phyloP scores from a whole-genome alignment of 1,140 invertebrate species.

The Berghia stephanieae region DNA sequence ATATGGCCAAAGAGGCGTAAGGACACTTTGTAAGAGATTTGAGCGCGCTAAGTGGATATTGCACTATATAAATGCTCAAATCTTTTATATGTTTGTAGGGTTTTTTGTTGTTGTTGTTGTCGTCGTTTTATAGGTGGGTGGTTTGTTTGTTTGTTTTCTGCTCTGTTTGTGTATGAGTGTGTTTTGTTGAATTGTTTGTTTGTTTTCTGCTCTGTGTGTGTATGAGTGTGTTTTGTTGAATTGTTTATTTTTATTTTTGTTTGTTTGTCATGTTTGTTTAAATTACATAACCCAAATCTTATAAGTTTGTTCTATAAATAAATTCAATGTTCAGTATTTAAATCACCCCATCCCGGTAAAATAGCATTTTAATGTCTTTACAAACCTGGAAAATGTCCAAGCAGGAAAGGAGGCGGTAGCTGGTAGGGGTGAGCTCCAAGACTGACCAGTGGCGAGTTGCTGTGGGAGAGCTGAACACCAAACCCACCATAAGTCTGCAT shows the following conservation, averaged over 20 bases:
- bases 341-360: background rate
- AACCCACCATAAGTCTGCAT: constrained; percentile 41
- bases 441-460: no score
- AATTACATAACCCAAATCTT: background rate
- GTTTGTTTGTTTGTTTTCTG: no score
- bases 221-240: background rate
- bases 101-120: no score
- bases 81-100: no score
- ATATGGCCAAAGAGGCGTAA: no score
- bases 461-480: constrained; percentile 37
- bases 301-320: background rate
- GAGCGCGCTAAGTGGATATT: no score
- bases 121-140: no score
- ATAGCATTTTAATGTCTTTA: no score
- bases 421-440: constrained; percentile 27
- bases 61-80: no score
- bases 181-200: background rate
- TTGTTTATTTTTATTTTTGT: background rate
- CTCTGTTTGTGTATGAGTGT: no score
- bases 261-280: background rate
- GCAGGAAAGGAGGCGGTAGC: constrained; percentile 32
- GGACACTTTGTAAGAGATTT: no score
- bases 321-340: background rate
- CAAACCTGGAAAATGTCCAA: constrained; percentile 42
- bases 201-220: background rate